Conservation (phyloP, 37 sponge, comb jelly and placozoan species). For the Halisarca cf. caerulea region DNA sequence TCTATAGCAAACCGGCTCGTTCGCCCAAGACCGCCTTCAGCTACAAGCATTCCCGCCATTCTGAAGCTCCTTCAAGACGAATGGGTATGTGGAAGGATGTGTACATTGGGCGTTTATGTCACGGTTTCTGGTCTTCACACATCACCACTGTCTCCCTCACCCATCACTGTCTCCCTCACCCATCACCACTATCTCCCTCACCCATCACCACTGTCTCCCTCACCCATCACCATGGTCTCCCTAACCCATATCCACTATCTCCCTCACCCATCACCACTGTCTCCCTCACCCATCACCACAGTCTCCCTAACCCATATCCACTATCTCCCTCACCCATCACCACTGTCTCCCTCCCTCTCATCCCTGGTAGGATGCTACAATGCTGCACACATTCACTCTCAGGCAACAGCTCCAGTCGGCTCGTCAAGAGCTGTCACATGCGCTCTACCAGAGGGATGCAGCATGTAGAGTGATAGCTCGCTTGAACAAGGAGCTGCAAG, state of each 20-base stretch:
- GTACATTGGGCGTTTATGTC: background rate
- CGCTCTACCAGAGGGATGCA: conserved; percentile 98
- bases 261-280: background rate
- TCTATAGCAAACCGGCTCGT: conserved; percentile 73
- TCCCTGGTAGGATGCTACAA: conserved; percentile 83
- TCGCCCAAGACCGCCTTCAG: conserved; percentile 96
- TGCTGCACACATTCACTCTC: conserved; percentile 97
- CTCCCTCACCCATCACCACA: background rate
- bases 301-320: background rate
- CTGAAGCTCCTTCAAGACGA: conserved; percentile 98
- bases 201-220: background rate
- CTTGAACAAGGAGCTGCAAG: conserved; percentile 91
- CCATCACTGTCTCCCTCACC: background rate
- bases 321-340: background rate
- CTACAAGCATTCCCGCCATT: conserved; percentile 99
- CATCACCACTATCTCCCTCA: background rate
- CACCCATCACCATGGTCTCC: background rate
- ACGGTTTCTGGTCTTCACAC: no score
- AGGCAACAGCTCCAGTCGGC: conserved; percentile 98
- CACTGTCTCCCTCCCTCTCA: background rate
- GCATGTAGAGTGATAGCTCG: conserved; percentile 98
- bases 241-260: background rate
- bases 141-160: background rate
- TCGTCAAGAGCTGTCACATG: conserved; percentile 98
- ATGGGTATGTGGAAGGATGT: conserved; percentile 63